Evolutionary conservation across 2,797 vertebrate species (phyloP).

Genomic region (Dermochelys coriacea): DNA sequence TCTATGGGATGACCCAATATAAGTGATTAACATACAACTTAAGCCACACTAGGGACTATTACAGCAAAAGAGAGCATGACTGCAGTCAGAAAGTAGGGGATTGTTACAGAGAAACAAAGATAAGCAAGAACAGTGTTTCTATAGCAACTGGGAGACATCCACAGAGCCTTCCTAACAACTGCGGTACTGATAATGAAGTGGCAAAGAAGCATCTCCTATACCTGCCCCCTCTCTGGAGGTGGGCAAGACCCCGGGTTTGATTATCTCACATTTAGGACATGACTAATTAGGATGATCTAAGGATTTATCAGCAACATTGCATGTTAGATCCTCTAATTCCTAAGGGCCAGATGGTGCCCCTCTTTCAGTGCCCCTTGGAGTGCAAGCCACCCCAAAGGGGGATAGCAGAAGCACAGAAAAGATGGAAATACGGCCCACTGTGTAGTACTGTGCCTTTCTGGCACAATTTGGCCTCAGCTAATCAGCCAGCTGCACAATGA

Average conservation of each 20-base stretch:
- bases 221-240: neutral
- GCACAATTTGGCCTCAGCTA: conserved; percentile 58
- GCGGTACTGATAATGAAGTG: conserved; percentile 61
- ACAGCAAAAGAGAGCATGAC: conserved; percentile 65
- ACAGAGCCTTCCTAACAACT: conserved; percentile 40
- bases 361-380: neutral
- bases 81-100: conserved; percentile 66
- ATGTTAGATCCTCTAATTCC: neutral
- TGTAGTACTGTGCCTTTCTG: conserved; percentile 45
- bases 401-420: conserved; percentile 38
- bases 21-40: conserved; percentile 57
- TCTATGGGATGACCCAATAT: neutral
- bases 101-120: conserved; percentile 80
- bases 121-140: conserved; percentile 73
- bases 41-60: conserved; percentile 66
- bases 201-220: conserved; percentile 40
- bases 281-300: conserved; percentile 55
- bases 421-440: conserved; percentile 10
- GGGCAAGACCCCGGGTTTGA: conserved; percentile 29
- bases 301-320: conserved; percentile 7
- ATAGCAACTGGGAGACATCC: conserved; percentile 78
- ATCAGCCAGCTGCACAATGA: conserved; percentile 60
- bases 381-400: conserved; percentile 9
- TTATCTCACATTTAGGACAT: conserved; percentile 45
- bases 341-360: neutral